A percentile compares a stretch with the other conserved stretches of the same genome.
These are phyloP conservation scores for Eudyptes chrysolophus DNA, from an alignment of 2,113 vertebrate species.

Conservation along the genomic window DNA sequence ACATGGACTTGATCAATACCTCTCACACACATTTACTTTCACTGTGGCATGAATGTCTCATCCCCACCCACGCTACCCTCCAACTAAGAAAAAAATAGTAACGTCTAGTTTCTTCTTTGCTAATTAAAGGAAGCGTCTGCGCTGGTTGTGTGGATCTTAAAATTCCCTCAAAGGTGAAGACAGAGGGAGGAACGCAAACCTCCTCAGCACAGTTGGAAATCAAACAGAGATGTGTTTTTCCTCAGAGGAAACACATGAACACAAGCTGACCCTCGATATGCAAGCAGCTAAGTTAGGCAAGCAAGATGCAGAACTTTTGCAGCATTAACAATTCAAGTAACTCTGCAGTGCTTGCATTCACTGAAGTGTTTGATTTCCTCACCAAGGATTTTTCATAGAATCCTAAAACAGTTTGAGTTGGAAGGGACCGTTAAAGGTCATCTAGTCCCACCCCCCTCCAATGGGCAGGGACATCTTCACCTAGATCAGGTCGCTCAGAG, in stretches of 20 bases:
- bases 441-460: too few species aligned
- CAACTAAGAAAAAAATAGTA: background rate
- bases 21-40: background rate
- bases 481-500: too few species aligned
- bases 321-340: background rate
- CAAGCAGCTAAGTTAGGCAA: background rate
- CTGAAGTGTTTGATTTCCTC: background rate
- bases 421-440: too few species aligned
- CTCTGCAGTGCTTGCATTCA: background rate
- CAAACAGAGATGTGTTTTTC: background rate
- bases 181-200: background rate
- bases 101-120: background rate
- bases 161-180: background rate
- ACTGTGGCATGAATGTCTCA: background rate
- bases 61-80: background rate
- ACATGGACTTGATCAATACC: background rate
- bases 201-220: background rate
- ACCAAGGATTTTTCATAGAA: background rate
- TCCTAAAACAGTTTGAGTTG: too few species aligned
- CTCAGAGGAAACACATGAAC: background rate
- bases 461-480: too few species aligned
- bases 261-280: background rate
- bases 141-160: background rate
- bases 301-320: background rate
- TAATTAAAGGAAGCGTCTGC: accelerated